Percentiles rank a stretch among this genome's conserved stretches.
These are phyloP conservation scores for Trochalopteron elliotii DNA, from an alignment of 2,113 vertebrate genomes.

Conservation along the genomic window DNA sequence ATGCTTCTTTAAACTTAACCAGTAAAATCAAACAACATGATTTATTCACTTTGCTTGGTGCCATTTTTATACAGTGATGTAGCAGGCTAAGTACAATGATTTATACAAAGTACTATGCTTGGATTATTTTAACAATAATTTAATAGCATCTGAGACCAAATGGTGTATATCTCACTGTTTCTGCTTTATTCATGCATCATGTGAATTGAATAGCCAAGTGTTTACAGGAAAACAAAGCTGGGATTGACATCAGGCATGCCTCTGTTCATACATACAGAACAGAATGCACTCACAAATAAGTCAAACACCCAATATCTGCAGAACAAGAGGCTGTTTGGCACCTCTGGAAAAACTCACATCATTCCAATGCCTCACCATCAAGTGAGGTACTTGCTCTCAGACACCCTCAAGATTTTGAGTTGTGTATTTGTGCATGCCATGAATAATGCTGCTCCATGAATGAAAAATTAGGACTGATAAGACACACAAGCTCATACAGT, in stretches of 20 bases:
- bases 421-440: background rate
- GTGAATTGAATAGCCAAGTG: slow-evolving; percentile 4
- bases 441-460: background rate
- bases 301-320: background rate
- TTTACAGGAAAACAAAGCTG: background rate
- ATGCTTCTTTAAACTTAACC: background rate
- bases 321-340: background rate
- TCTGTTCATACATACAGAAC: background rate
- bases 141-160: slow-evolving; percentile 14
- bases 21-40: background rate
- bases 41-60: background rate
- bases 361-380: background rate
- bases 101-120: background rate
- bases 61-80: background rate
- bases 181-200: slow-evolving; percentile 1
- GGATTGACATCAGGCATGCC: background rate
- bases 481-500: background rate
- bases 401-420: background rate
- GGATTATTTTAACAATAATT: slow-evolving; percentile 10
- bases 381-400: background rate
- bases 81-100: background rate
- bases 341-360: background rate
- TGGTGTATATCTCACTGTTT: background rate
- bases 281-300: background rate
- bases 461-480: background rate